Conservation (phyloP, 37 sponge, comb jelly and placozoan species). For the Ianthella basta region DNA sequence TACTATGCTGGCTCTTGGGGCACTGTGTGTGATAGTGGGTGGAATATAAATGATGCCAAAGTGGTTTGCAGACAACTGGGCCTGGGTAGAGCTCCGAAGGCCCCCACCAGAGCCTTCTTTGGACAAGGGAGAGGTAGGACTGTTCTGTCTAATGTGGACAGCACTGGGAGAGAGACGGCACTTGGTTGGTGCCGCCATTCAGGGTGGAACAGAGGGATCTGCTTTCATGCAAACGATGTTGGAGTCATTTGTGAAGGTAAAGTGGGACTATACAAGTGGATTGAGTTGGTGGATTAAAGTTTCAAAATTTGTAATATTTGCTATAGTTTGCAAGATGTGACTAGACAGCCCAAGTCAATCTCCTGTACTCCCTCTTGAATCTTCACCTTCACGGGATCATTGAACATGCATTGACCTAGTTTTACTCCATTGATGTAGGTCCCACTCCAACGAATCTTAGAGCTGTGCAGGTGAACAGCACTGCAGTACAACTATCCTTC, state of each 20-base stretch:
- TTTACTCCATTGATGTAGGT: not conserved
- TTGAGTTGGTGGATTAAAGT: too few relatives aligned
- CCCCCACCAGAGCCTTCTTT: conserved; percentile 10
- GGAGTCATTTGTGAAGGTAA: not conserved
- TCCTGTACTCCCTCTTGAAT: too few relatives aligned
- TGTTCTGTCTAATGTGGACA: conserved; percentile 12
- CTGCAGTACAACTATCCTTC: not conserved
- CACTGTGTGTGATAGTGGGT: conserved; percentile 12
- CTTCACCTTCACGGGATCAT: too few relatives aligned
- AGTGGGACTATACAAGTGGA: too few relatives aligned
- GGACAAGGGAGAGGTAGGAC: conserved; percentile 5
- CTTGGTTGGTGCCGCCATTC: not conserved
- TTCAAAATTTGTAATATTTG: too few relatives aligned
- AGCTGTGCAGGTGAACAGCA: not conserved
- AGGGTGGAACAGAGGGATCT: not conserved
- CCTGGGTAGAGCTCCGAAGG: conserved; percentile 13
- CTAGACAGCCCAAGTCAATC: too few relatives aligned
- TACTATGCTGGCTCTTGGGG: conserved; percentile 36
- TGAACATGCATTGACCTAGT: too few relatives aligned
- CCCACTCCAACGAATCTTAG: not conserved
- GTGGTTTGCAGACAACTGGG: conserved; percentile 41
- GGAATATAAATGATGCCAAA: conserved; percentile 28
- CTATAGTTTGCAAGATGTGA: too few relatives aligned
- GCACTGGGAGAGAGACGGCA: not conserved
- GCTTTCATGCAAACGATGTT: not conserved